Base-by-base conservation (phyloP, 2,113 vertebrate species). In the Prunella himalayana region DNA sequence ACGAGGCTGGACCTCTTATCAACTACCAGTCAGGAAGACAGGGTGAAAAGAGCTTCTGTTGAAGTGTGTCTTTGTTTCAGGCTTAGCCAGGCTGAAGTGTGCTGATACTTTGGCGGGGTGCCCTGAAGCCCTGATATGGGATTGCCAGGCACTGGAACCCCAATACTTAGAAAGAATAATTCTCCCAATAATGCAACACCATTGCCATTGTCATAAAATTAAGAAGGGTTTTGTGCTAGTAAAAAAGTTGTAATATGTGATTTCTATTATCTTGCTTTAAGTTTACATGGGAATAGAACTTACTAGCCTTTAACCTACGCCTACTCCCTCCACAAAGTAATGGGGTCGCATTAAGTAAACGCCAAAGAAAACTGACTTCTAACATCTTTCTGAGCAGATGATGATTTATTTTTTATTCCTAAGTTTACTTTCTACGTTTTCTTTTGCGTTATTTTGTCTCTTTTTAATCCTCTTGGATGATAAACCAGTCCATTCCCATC, bases 361-460 rank as follows among this genome's bases (percentile, higher is more conserved):
- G 91, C 66, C 64, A 95, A 97, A 96, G 68, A 97, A 94, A 97
- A 95, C 49, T 69, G 70, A 94, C 88, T 92, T 88, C 35, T 82
- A 92, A 51, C 35, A 88, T 81, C 44, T 75, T 89, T 86, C 59
- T 71, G 50, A 71, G 39, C 30, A 93, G 39, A 88, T 0, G 1
- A 81, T 88, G 49, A 89, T 95, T 96, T 96, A 65, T 72, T 97
- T 97, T 91, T 92, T 90, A 92, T 92, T 85, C 45, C 66, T 61
- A 76, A 79, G 24, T 94, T 95, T 92, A 91, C 49, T 85, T 89
- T 45, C 23, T 68, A 57, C 20, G 0, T 90, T 95, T 94, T 87
- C 84, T 59, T 92, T 95, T 88, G 44, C 71, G 88, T 89, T 92
- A 73, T 68, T 92, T 82, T 85, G 71, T 70, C 35, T 87, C 33